Evolutionary conservation across 2,113 vertebrate species (phyloP), one percentile per base, ranked within the genome.

Genomic region (Odontophorus gujanensis): DNA sequence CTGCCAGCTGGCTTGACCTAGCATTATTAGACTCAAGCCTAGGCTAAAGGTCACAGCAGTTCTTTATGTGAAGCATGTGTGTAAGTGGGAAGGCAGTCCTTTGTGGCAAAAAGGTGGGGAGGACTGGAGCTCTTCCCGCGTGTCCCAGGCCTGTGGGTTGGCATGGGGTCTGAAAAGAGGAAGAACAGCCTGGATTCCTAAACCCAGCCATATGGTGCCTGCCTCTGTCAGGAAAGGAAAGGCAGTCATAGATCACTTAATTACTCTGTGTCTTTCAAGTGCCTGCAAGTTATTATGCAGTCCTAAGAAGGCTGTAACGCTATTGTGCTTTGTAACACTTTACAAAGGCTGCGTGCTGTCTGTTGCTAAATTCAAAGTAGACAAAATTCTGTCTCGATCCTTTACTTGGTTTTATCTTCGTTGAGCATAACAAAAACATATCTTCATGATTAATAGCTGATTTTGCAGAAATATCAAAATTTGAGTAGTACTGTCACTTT

Each of bases 1-100:
- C 87, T 96, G 91, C 95, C 94, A 92, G 91, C 94, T 95, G 94
- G 85, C 85, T 91, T 95, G 93, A 95, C 93, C 94, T 59, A 84
- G 76, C 73, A 34, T 87, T 85, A 88, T 90, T 85, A 88, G 77
- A 65, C 91, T 94, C 0, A 1, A 87, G 73, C 80, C 86, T 57
- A 90, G 90, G 90, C 53, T 90, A 93, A 95, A 91, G 94, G 93
- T 95, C 94, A 55, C 65, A 32, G 5, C 73, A 93, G 85, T 96
- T 86, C 85, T 94, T 91, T 94, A 77, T 90, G 58, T 79, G 87
- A 91, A 93, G 87, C 91, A 81, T 94, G 73, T 91, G 93, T 95
- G 69, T 40, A 88, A 96, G 91, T 61, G 68, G 61, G 87, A 91
- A 89, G 36, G 79, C 75, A 87, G 28, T 72, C 19, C 71, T 88